Evolutionary conservation across 2,113 vertebrate genomes (phyloP), one percentile per base, ranked within the genome.

Genomic region (Myocastor coypus): DNA sequence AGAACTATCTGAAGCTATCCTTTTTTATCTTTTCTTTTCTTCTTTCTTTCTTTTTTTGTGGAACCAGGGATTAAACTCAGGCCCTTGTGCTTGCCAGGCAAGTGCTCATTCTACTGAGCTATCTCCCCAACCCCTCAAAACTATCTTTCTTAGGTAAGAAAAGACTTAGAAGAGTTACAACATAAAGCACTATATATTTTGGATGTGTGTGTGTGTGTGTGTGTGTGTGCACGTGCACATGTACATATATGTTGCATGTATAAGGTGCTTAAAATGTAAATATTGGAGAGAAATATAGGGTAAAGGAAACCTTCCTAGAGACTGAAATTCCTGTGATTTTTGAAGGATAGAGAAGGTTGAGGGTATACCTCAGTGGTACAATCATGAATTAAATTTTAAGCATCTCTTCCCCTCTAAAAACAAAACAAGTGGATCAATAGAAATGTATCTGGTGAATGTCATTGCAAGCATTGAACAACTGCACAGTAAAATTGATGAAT

Each of bases 401-500:
- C 50, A 75, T 28, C n/a, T 30, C 26, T 37, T 13, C 40, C 22
- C 22, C 50, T 5, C 86, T 26, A n/a, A 37, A 73, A 87, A 40
- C 24, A 63, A 63, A 63, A 63, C 61, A 63, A 63, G 26, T 26
- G 24, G 26, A 2, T 68, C 88, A 73, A 30, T 68, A 55, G 42
- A 14, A 52, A 30, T 87, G 83, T 95, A 55, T 24, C 55, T 81
- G 52, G 13, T 81, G 32, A 75, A 57, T 94, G 59, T 91, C 59
- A 75, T 91, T 93, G 64, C 11, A 75, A 84, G 40, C n/a, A 42
- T 69, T 50, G 66, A 92, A 82, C 83, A 86, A 19, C 84, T 46
- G n/a, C 14, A 3, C 24, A 37, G 16, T 91, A 55, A 89, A 30
- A 63, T 93, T 82, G 87, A 64, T 50, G 64, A 85, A 37, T 93